Evolutionary conservation across 2,888 invertebrate genomes (phyloP).

Genomic region (Eupithecia tripunctaria): DNA sequence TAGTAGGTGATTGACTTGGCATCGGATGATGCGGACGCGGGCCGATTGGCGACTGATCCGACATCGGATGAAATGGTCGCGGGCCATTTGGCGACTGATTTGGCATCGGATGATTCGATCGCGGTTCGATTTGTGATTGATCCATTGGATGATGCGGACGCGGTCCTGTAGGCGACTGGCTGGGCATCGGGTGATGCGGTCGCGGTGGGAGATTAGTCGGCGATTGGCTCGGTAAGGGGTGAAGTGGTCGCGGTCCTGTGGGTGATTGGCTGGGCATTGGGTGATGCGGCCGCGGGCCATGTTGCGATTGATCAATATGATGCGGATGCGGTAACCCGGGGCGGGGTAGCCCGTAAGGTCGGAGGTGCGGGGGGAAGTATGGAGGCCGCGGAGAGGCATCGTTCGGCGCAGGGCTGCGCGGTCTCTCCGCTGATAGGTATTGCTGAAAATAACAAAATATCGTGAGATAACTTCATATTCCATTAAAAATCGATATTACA

Average conservation of each 20-base stretch:
- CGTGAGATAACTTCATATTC: neutral
- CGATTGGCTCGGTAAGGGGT: constrained; percentile 7
- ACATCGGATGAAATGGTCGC: constrained; percentile 12
- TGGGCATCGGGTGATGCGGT: neutral
- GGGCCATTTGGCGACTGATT: constrained; percentile 5
- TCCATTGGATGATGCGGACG: constrained; percentile 1
- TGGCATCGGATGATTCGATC: constrained; percentile 7
- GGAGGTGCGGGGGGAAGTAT: constrained; percentile 53
- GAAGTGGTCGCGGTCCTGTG: constrained; percentile 8
- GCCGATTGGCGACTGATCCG: constrained; percentile 14
- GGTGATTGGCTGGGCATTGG: constrained; percentile 38
- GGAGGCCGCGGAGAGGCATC: constrained; percentile 59
- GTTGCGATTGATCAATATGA: constrained; percentile 6
- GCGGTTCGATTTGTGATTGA: constrained; percentile 4
- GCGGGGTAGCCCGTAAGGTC: constrained; percentile 48
- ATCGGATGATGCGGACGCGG: constrained; percentile 8
- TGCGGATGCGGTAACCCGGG: constrained; percentile 15
- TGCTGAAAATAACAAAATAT: constrained; percentile 20
- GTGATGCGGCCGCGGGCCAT: constrained; percentile 12
- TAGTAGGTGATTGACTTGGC: constrained; percentile 11
- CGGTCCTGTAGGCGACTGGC: constrained; percentile 13
- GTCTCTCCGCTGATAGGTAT: constrained; percentile 36
- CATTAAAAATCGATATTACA: neutral
- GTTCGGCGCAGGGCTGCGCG: constrained; percentile 45
- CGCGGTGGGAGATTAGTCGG: constrained; percentile 12